Evolutionary conservation across 2,888 invertebrate genomes (phyloP), one percentile per base, ranked within the genome.

Genomic region (Heteropelma amictum): DNA sequence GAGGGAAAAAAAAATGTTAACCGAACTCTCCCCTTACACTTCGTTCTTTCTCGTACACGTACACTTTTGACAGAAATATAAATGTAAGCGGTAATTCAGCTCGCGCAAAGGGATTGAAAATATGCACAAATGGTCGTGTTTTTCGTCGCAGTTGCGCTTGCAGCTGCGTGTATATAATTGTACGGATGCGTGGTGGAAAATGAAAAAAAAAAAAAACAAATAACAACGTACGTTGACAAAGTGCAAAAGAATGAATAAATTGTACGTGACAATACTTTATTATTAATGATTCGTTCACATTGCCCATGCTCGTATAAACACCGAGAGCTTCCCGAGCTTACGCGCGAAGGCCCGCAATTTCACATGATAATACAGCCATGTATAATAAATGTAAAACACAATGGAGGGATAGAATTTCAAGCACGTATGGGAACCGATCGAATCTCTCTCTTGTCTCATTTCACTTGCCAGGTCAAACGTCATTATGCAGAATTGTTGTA

Each of bases 401-500:
- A 73, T 49, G 63, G 56, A 61, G 49, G 72, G 78, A 79, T 80
- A 68, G 58, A 78, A 79, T 80, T 79, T 77, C 67, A 72, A 21
- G 7, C 1, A 12, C 17, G 26, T 68, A 72, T 75, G 77, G 76
- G 72, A 70, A 69, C 73, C 68, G 80, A 83, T 83, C 77, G 73
- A 82, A 83, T 79, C 82, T 77, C 77, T 10, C 26, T 12, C 40
- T 40, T 26, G 12, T 42, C 28, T n/a, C 12, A 12, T 21, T 42
- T 21, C 47, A 74, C 74, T 54, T 28, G 56, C n/a, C 76, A 75
- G 77, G 76, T 77, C 78, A 74, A 76, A 77, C 76, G 76, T 75
- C 77, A 81, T 83, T 82, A 82, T 76, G 77, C 67, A 76, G 81
- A 79, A 81, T 81, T 80, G 82, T 80, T 51, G 53, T 30, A 60